Conservation (phyloP, 1,140 invertebrate genomes). For the Nephotettix cincticeps region DNA sequence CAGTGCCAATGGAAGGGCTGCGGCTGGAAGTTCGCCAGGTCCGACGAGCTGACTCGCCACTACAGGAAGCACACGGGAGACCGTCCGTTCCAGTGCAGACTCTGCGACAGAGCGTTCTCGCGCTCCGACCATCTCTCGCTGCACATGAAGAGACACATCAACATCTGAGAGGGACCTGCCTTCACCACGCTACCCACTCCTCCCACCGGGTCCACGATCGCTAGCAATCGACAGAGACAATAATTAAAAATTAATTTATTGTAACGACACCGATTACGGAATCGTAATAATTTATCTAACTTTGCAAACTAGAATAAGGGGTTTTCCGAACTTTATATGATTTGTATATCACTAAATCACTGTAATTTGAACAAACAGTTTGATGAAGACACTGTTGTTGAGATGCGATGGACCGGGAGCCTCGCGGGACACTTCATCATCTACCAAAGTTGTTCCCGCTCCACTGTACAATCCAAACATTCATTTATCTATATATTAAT, state of each 20-base stretch:
- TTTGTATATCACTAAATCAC: too few relatives aligned
- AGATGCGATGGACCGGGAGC: background rate
- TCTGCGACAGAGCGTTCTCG: constrained; percentile 64
- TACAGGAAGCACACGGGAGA: constrained; percentile 65
- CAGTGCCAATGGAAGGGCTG: constrained; percentile 69
- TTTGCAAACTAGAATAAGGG: too few relatives aligned
- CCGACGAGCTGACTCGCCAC: constrained; percentile 68
- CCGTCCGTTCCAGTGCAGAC: constrained; percentile 58
- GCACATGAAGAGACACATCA: constrained; percentile 64
- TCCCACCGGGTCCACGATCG: background rate
- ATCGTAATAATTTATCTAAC: too few relatives aligned
- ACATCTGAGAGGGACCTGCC: constrained; percentile 31
- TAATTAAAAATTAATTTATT: too few relatives aligned
- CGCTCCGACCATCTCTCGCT: constrained; percentile 65
- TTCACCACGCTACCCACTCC: background rate
- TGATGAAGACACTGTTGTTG: too few relatives aligned
- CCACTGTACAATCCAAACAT: background rate
- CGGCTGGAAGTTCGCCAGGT: constrained; percentile 71
- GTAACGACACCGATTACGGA: too few relatives aligned
- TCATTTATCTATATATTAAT: constrained; percentile 4
- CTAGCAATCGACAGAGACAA: too few relatives aligned
- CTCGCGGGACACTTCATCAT: background rate
- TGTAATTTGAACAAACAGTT: too few relatives aligned
- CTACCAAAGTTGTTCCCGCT: too few relatives aligned
- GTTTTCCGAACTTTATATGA: too few relatives aligned